Conservation (phyloP, 2,888 invertebrate species). For the Pristionchus exspectatus region DNA sequence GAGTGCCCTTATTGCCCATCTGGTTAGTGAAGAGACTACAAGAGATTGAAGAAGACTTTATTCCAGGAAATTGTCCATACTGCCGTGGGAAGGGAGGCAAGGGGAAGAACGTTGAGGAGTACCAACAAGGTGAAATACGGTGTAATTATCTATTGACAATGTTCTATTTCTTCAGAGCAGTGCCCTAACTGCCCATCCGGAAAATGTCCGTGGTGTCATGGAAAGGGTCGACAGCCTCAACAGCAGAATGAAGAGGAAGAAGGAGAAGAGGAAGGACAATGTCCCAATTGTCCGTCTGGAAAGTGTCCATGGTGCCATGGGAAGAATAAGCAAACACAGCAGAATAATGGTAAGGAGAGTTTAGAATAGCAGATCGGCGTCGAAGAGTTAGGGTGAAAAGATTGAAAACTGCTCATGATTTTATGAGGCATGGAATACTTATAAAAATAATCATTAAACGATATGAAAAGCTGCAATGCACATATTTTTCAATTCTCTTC, state of each 20-base stretch:
- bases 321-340: background rate
- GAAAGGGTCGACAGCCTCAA: background rate
- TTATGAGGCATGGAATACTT: background rate
- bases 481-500: background rate
- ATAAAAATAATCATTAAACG: background rate
- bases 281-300: constrained; percentile 54
- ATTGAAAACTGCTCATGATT: background rate
- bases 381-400: background rate
- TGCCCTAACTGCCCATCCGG: constrained; percentile 51
- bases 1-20: constrained; percentile 53
- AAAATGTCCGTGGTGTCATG: constrained; percentile 55
- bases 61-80: constrained; percentile 53
- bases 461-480: no score
- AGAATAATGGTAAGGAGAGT: constrained; percentile 10
- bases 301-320: constrained; percentile 56
- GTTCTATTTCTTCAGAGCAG: constrained; percentile 3
- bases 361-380: background rate
- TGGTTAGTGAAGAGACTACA: background rate
- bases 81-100: constrained; percentile 41
- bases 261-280: constrained; percentile 19
- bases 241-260: background rate
- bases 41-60: background rate
- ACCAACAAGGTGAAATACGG: constrained; percentile 4
- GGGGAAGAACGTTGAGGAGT: constrained; percentile 15
- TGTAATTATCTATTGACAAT: background rate